phyloP scores from a whole-genome alignment of 2,113 vertebrate species.

The Uropsilus gracilis region DNA sequence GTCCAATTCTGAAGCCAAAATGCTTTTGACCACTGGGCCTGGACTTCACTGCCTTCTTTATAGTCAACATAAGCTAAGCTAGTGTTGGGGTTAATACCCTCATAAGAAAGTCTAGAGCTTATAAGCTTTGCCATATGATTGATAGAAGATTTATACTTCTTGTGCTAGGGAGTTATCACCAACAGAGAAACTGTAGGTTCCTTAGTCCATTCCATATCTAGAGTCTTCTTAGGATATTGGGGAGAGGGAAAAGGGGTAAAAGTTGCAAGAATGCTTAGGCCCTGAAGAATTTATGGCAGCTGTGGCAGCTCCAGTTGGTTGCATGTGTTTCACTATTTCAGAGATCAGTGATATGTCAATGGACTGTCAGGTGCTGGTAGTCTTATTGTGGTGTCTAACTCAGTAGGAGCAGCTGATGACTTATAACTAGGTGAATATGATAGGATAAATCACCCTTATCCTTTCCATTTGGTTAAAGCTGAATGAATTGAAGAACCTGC shows the following conservation, averaged over 20 bases:
- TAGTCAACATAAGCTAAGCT: neutral
- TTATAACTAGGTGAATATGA: neutral
- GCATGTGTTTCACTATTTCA: neutral
- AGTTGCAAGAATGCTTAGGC: neutral
- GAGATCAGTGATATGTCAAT: neutral
- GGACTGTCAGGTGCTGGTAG: neutral
- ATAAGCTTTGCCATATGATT: neutral
- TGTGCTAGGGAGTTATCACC: neutral
- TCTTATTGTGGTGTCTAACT: neutral
- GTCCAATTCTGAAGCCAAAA: neutral
- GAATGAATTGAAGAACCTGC: constrained; percentile 90
- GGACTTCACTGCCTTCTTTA: neutral
- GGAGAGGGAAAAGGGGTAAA: neutral
- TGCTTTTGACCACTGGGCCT: neutral
- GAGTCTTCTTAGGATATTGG: neutral
- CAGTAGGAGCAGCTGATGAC: neutral
- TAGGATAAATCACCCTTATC: constrained; percentile 8
- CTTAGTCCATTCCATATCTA: neutral
- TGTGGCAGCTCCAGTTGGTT: neutral
- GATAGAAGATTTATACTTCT: neutral
- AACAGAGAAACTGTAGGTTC: neutral
- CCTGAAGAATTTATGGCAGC: neutral
- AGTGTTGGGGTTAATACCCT: neutral
- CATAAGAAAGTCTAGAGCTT: neutral
- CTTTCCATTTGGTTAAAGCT: constrained; percentile 85